phyloP scores from a whole-genome alignment of 2,888 invertebrate species.

The Nasonia oneida region DNA sequence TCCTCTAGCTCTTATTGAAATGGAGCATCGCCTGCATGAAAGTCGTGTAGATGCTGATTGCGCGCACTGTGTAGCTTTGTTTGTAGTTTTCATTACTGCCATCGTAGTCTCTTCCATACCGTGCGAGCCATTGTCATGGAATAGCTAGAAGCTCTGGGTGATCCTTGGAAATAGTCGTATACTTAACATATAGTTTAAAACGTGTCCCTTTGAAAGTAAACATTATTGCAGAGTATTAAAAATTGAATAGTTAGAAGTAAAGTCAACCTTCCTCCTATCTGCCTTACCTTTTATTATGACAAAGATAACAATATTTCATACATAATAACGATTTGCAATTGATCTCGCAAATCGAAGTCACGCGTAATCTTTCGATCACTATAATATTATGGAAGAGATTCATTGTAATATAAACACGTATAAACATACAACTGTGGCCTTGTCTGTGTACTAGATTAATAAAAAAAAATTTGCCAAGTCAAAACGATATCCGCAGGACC shows the following conservation, averaged over 20 bases:
- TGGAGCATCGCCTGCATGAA: background rate
- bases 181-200: background rate
- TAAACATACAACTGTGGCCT: background rate
- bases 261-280: background rate
- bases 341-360: no score
- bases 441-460: slow-evolving; percentile 58
- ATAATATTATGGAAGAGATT: slow-evolving; percentile 13
- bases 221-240: no score
- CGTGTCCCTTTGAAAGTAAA: no score
- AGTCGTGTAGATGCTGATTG: background rate
- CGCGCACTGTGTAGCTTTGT: background rate
- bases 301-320: background rate
- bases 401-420: background rate
- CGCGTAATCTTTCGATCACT: background rate
- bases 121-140: background rate
- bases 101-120: slow-evolving; percentile 47
- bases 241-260: background rate
- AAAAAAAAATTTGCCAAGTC: slow-evolving; percentile 55
- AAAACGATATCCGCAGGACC: slow-evolving; percentile 67
- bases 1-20: background rate
- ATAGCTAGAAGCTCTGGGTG: background rate
- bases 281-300: background rate
- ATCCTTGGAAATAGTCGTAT: background rate
- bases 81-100: slow-evolving; percentile 15
- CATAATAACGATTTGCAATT: background rate